Evolutionary conservation across 2,888 invertebrate species (phyloP).

Genomic region (Enoplolaimus lenunculus): DNA sequence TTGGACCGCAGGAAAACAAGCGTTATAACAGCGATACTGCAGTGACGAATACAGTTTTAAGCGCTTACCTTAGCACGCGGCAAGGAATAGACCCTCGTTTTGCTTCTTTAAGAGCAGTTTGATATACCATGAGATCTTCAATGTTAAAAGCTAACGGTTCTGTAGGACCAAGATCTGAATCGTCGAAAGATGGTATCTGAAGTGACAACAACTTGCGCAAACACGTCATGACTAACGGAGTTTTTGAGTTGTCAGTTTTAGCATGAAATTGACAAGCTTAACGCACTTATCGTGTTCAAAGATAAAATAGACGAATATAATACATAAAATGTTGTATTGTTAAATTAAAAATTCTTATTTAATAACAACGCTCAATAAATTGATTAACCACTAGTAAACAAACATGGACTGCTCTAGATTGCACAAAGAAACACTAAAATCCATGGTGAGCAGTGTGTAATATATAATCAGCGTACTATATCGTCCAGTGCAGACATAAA

Average conservation of each 20-base stretch:
- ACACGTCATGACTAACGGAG: constrained; percentile 10
- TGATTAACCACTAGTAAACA: no score
- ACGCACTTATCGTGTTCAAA: no score
- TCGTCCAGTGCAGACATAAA: constrained; percentile 84
- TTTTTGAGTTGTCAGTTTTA: neutral
- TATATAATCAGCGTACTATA: no score
- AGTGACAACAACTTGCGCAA: constrained; percentile 19
- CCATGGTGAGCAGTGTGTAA: no score
- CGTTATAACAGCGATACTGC: neutral
- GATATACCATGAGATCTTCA: constrained; percentile 60
- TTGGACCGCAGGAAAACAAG: neutral
- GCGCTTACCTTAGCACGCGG: constrained; percentile 40
- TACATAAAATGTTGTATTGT: no score
- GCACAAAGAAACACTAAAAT: no score
- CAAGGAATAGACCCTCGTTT: constrained; percentile 51
- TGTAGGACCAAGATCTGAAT: constrained; percentile 67
- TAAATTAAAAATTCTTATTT: no score
- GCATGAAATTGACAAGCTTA: neutral
- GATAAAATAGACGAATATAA: no score
- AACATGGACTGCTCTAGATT: no score
- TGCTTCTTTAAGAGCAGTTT: constrained; percentile 64
- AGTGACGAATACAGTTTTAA: constrained; percentile 4
- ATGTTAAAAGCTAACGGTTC: constrained; percentile 63
- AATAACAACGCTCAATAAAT: no score
- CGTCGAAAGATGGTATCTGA: constrained; percentile 62